Conservation (phyloP, 2,888 invertebrate genomes). For the Limenitis camilla region DNA sequence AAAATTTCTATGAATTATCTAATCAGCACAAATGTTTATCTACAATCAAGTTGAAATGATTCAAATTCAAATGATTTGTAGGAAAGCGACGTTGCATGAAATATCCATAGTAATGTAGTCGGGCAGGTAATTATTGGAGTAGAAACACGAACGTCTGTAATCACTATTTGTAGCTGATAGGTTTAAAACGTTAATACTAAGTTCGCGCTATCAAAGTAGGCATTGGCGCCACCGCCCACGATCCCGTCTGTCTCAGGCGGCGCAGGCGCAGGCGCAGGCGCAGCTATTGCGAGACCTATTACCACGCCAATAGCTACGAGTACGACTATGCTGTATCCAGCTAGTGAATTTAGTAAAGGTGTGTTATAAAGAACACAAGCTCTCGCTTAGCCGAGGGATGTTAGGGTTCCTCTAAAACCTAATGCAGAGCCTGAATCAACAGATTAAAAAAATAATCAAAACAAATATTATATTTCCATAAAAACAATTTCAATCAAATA, state of each 20-base stretch:
- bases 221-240: constrained; percentile 43
- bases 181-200: constrained; percentile 33
- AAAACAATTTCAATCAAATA: no score
- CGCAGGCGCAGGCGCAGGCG: constrained; percentile 17
- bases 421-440: no score
- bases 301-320: constrained; percentile 24
- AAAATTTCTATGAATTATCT: no score
- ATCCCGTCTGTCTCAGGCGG: constrained; percentile 28
- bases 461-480: no score
- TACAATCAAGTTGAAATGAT: constrained; percentile 8
- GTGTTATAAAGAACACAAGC: not conserved
- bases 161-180: constrained; percentile 49
- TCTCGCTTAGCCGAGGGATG: no score
- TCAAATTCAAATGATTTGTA: constrained; percentile 20
- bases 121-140: constrained; percentile 48
- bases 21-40: not conserved
- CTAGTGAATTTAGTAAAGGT: constrained; percentile 14
- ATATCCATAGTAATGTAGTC: constrained; percentile 24
- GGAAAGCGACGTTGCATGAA: constrained; percentile 20
- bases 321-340: constrained; percentile 1
- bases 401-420: no score
- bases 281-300: constrained; percentile 30
- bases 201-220: constrained; percentile 33
- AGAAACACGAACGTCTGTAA: constrained; percentile 45
- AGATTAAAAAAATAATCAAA: no score